Base-by-base conservation (phyloP, 2,797 vertebrate species). In the Neomorphus geoffroyi region DNA sequence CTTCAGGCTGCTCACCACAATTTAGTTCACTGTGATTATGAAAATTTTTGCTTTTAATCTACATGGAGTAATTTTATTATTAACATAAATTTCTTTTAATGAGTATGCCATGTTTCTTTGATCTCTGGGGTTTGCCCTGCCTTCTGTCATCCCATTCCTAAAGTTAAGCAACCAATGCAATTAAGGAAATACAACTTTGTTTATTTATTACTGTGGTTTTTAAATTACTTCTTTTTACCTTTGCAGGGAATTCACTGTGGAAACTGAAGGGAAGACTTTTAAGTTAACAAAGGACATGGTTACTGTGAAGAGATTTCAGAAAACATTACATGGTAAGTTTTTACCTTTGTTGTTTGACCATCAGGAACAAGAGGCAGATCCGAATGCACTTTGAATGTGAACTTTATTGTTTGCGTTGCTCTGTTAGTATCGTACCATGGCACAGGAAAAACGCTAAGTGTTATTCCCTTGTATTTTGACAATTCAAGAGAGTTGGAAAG, bases 221-320 rank as follows among this genome's bases (percentile, higher is more conserved):
- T 72, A 80, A 96, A 51, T 61, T 0, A 30, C 33, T 86, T 73
- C 1, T 80, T 77, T 79, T 84, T 60, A 41, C 74, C 35, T 96
- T 94, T 90, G 8, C 96, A 99, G 99, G 89, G 99, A 99, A 98
- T 99, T 99, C 96, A 98, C 98, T 89, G 92, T 99, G 69, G 98
- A 99, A 97, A 98, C 99, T 3, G 99, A 99, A 96, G 99, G 99
- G 89, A 99, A 99, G 97, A 98, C 98, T 15, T 99, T 99, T 97
- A 98, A 97, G 80, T 97, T 99, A 94, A 99, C 99, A 30, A 99
- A 99, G 97, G 99, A 99, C 95, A 99, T 99, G 99, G 99, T 99
- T 94, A 98, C 48, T 41, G 98, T 99, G 97, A 99, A 99, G 98
- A 98, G 98, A 62, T 99, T 99, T 97, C 99, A 99, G 98, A 99